These are phyloP conservation scores for Pterocles burchelli DNA, from an alignment of 2,113 vertebrate species.

Conservation along the genomic window DNA sequence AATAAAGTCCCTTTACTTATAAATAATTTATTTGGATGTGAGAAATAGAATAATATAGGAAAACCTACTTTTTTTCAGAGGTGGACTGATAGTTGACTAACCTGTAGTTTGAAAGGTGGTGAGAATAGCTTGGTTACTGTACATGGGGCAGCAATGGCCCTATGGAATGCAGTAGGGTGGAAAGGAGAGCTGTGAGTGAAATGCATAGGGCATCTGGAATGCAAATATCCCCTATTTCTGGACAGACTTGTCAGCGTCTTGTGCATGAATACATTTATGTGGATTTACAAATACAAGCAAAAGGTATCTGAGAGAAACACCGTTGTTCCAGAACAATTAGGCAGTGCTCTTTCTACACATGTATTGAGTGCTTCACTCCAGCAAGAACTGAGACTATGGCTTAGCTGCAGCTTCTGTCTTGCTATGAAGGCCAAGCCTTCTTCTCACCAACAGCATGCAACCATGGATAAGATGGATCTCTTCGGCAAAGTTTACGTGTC, in stretches of 20 bases:
- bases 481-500: neutral
- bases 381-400: neutral
- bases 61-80: neutral
- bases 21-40: neutral
- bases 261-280: neutral
- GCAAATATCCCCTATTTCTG: neutral
- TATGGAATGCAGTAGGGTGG: rapidly evolving
- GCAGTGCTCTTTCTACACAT: neutral
- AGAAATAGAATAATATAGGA: neutral
- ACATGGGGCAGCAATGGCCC: rapidly evolving
- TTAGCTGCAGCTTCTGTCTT: neutral
- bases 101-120: neutral
- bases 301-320: neutral
- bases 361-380: rapidly evolving
- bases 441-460: neutral
- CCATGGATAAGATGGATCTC: neutral
- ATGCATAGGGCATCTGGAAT: neutral
- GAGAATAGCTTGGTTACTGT: neutral
- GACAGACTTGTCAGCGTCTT: neutral
- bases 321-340: neutral
- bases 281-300: neutral
- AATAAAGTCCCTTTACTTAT: neutral
- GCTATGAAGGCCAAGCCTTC: neutral
- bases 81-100: neutral
- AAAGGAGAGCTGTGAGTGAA: neutral